These are phyloP conservation scores for Lateolabrax maculatus DNA, from an alignment of 2,797 vertebrate species.

Conservation along the genomic window DNA sequence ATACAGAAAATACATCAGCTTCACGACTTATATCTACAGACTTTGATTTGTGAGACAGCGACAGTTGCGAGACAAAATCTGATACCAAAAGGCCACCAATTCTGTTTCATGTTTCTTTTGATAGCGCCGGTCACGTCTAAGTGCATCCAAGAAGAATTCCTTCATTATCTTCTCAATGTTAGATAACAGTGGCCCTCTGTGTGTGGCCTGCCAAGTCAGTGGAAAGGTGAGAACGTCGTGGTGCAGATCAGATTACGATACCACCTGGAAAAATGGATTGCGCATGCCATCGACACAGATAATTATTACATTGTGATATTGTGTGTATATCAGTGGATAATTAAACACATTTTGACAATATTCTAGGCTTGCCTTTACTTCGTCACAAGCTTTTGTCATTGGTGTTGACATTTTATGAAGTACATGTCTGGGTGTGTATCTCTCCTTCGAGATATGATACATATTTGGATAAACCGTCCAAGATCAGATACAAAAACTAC, in stretches of 20 bases:
- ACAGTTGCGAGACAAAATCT: not conserved
- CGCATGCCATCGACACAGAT: not conserved
- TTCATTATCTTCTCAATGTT: slow-evolving; percentile 31
- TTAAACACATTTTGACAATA: not conserved
- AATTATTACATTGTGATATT: slow-evolving; percentile 9
- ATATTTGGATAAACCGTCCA: no score
- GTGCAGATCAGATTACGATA: slow-evolving; percentile 56
- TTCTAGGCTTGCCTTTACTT: not conserved
- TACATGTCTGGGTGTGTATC: no score
- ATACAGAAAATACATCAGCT: not conserved
- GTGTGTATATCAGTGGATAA: not conserved
- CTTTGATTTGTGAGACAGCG: slow-evolving; percentile 7
- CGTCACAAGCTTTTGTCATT: not conserved
- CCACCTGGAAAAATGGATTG: not conserved
- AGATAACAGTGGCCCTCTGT: slow-evolving; percentile 38
- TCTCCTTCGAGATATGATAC: no score
- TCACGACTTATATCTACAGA: not conserved
- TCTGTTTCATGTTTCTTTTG: not conserved
- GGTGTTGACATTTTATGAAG: not conserved
- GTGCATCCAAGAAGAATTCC: slow-evolving; percentile 13
- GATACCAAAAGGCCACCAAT: slow-evolving; percentile 30
- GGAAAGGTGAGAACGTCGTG: slow-evolving; percentile 46
- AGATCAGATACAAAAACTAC: no score
- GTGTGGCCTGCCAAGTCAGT: slow-evolving; percentile 37
- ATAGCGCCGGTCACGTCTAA: not conserved